Evolutionary conservation across 1,140 invertebrate species (phyloP).

Genomic region (Heliconius melpomene): DNA sequence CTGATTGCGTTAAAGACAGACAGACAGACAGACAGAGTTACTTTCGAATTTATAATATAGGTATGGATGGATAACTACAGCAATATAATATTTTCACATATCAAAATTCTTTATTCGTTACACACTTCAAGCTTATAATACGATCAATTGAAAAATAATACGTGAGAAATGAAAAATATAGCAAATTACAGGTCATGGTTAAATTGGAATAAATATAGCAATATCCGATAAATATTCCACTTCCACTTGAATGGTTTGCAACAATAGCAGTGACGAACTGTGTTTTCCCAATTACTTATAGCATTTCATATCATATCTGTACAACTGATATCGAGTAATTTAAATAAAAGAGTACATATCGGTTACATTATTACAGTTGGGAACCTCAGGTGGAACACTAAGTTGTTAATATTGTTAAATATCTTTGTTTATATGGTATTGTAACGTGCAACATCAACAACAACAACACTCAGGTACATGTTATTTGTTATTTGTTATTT

Average conservation of each 20-base stretch:
- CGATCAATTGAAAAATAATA: neutral
- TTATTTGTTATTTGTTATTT: neutral
- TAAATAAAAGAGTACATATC: neutral
- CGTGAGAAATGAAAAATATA: too few species aligned
- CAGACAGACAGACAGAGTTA: too few species aligned
- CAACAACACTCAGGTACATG: neutral
- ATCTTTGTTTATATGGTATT: neutral
- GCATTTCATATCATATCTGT: conserved; percentile 21
- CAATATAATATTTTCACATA: too few species aligned
- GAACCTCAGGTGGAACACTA: neutral
- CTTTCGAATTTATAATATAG: too few species aligned
- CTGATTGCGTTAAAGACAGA: too few species aligned
- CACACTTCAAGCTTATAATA: neutral
- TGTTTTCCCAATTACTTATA: conserved; percentile 18
- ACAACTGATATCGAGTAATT: neutral
- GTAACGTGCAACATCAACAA: neutral
- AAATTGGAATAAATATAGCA: neutral
- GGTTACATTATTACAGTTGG: neutral
- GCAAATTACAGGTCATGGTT: neutral
- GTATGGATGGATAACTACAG: too few species aligned
- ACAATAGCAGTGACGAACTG: conserved; percentile 10
- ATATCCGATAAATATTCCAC: neutral
- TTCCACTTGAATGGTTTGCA: conserved; percentile 5
- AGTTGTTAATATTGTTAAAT: neutral
- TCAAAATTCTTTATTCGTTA: too few species aligned